Evolutionary conservation across 2,113 vertebrate genomes (phyloP), one percentile per base, ranked within the genome.

Genomic region (Oryctolagus cuniculus): DNA sequence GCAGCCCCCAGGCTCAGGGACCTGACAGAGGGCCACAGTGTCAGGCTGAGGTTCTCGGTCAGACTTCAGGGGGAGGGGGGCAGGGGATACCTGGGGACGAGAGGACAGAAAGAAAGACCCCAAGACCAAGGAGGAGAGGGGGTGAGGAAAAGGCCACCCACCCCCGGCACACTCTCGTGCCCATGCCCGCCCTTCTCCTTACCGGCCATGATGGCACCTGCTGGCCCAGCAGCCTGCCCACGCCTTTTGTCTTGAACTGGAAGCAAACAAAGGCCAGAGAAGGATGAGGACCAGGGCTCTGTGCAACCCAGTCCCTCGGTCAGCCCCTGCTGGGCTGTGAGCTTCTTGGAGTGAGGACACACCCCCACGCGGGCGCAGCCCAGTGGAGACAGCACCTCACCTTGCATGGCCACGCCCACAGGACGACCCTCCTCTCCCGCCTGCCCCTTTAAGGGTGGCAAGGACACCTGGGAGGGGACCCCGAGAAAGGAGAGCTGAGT

Each of bases 141-240:
- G 5, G 69, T 34, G 9, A 87, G 51, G 64, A 93, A 75, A 36
- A 88, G 34, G 53, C 80, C 94, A 53, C 16, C 77, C 53, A 66
- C 19, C 21, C 61, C 53, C 2, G 11, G 29, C 36, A 75, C 34
- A 34, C 49, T 29, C 44, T 67, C 72, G 64, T 67, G 1, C 69
- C 19, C 36, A 74, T 10, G 9, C 4, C 36, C 3, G 0, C 34
- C 6, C 21, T 12, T 22, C 44, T 21, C 19, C 67, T 0, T 98
- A 98, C 98, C 98, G 93, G 98, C 98, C 98, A 98, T 98, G 97
- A 84, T 0, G 95, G 34, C 34, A 1, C 87, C 96, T 95, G 92
- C 81, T 6, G 63, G 78, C 66, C 88, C 78, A 73, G 63, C 0
- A 1, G 92, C 86, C 87, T 82, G 0, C n/a, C 38, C 29, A 75